Evolutionary conservation across 1,140 invertebrate species (phyloP), one percentile per base, ranked within the genome.

Genomic region (Lucilia cuprina): DNA sequence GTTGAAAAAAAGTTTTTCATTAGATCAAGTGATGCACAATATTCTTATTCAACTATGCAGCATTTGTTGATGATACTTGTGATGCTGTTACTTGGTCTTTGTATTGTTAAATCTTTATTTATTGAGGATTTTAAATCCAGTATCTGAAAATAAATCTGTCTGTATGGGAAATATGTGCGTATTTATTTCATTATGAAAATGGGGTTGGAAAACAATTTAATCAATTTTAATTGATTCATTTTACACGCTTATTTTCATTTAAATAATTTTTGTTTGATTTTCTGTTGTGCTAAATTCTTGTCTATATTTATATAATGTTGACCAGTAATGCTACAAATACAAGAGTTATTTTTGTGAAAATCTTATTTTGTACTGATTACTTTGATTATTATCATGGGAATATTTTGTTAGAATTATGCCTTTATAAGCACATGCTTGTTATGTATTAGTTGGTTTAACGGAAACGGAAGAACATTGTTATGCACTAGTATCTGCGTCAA

Each of bases 181-280:
- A 41, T 41, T 3, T 41, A 41, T 41, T 41, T 41, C 41, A 41
- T 35, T n/a, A 35, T 77, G 34, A 34, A 77, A 77, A 34, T 30
- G 30, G 74, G 74, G 74, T 77, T 41, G 74, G 30, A 77, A 77
- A 41, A 77, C 74, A 77, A 77, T 77, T 77, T 30, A 77, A 77
- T 77, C 74, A 77, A 77, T 77, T 77, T 77, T 77, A 77, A 77
- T 77, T 77, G 74, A 77, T 77, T 77, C 74, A 77, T 77, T 77
- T 77, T 77, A 77, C 50, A 55, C 74, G 74, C 74, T 77, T 77
- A 77, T 35, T 77, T 77, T 77, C 34, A 14, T 17, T 77, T 30
- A 21, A 74, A 77, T 34, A 30, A n/a, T 25, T 34, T 30, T 75
- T 41, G 74, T 75, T 12, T 55, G 50, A 5, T 14, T 55, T 41